phyloP scores from a whole-genome alignment of 1,140 invertebrate genomes.

The Leptopilina boulardi region DNA sequence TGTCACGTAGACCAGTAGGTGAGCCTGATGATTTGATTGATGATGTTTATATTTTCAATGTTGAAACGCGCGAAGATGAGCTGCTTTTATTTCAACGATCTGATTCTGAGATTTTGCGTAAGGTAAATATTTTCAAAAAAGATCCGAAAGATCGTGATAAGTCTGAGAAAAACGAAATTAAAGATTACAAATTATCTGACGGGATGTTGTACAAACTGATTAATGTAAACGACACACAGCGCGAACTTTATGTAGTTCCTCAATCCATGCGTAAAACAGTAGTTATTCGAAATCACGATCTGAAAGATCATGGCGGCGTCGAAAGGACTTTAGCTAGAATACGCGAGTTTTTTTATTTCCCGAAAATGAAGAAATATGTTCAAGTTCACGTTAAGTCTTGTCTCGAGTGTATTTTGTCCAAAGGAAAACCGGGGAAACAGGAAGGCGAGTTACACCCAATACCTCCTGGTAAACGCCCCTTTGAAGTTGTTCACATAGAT shows the following conservation, averaged over 20 bases:
- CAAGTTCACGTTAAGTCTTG: slow-evolving; percentile 12
- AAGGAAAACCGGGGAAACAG: slow-evolving; percentile 24
- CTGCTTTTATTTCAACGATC: not conserved
- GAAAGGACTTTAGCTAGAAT: slow-evolving; percentile 38
- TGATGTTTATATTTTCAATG: not conserved
- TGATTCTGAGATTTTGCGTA: too few species aligned
- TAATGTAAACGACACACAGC: too few species aligned
- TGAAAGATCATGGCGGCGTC: slow-evolving; percentile 37
- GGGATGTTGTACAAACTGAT: not conserved
- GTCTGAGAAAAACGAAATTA: not conserved
- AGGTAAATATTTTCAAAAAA: too few species aligned
- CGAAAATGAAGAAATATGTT: slow-evolving; percentile 38
- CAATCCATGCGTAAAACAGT: slow-evolving; percentile 39
- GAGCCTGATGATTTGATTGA: not conserved
- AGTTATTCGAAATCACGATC: slow-evolving; percentile 39
- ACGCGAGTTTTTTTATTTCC: slow-evolving; percentile 43
- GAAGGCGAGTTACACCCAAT: slow-evolving; percentile 27
- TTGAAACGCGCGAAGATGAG: not conserved
- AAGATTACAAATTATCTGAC: not conserved
- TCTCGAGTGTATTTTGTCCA: slow-evolving; percentile 32
- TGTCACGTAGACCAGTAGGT: not conserved
- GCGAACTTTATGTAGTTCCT: slow-evolving; percentile 38
- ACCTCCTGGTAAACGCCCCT: not conserved
- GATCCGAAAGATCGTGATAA: too few species aligned
- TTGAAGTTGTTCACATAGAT: slow-evolving; percentile 32